A percentile compares a stretch with the other conserved stretches of the same genome.
These are phyloP conservation scores for Trichomycterus rosablanca DNA, from an alignment of 2,113 vertebrate species.

Conservation along the genomic window DNA sequence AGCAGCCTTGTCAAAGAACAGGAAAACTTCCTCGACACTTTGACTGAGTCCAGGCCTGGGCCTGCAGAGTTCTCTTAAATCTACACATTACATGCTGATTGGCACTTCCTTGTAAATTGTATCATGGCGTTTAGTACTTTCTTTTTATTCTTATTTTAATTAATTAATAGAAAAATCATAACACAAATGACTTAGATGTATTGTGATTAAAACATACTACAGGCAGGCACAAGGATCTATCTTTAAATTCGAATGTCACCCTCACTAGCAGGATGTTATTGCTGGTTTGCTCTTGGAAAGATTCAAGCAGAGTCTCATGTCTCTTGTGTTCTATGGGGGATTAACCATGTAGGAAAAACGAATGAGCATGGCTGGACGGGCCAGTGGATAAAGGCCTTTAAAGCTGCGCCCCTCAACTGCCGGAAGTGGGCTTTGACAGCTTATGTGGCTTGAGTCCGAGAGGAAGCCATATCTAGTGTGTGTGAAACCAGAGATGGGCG, in stretches of 20 bases:
- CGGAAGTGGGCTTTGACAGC: constrained; percentile 60
- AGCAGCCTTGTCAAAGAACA: constrained; percentile 28
- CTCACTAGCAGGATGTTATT: constrained; percentile 15
- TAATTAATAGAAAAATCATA: constrained; percentile 23
- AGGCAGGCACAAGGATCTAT: constrained; percentile 27
- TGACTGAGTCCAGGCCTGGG: constrained; percentile 36
- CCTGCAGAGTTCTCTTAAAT: constrained; percentile 24
- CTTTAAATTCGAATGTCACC: constrained; percentile 39
- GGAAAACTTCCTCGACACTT: constrained; percentile 34
- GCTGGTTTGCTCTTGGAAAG: constrained; percentile 15
- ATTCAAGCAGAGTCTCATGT: constrained; percentile 27
- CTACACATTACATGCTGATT: constrained; percentile 37
- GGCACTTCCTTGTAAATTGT: constrained; percentile 34
- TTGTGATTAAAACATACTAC: constrained; percentile 32
- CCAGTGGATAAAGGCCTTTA: constrained; percentile 38
- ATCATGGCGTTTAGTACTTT: neutral
- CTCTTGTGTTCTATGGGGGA: constrained; percentile 28
- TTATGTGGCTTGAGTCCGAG: constrained; percentile 54
- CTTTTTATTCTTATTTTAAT: constrained; percentile 27
- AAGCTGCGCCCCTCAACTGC: constrained; percentile 32
- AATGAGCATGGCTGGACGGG: constrained; percentile 16
- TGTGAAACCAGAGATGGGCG: constrained; percentile 48
- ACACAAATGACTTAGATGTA: constrained; percentile 28
- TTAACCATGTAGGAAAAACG: constrained; percentile 35
- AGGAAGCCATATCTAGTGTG: constrained; percentile 39